Conservation (phyloP, 2,797 vertebrate species). For the Varecia variegata region DNA sequence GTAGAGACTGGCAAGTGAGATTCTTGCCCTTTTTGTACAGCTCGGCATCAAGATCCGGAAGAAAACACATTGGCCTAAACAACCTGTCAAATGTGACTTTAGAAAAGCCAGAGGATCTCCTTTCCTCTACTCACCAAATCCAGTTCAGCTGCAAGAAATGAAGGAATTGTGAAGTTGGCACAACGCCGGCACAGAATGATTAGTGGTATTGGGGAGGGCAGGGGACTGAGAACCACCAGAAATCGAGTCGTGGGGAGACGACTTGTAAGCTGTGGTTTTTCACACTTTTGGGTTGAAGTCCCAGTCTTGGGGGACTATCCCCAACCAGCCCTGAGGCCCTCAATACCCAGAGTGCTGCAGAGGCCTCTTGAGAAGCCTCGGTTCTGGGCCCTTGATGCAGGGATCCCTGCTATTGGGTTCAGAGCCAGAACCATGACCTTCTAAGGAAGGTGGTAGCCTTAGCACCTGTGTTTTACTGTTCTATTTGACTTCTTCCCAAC, state of each 20-base stretch:
- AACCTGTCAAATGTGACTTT: neutral
- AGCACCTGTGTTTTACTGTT: neutral
- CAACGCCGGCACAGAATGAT: neutral
- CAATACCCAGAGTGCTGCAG: neutral
- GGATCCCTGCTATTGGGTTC: neutral
- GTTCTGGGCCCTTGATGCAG: neutral
- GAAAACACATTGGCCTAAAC: neutral
- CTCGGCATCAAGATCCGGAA: neutral
- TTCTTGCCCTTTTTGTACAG: neutral
- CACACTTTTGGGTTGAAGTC: neutral
- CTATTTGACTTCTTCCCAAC: neutral
- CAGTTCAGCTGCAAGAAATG: neutral
- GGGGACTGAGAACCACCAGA: neutral
- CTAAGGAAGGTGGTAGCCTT: neutral
- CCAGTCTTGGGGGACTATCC: neutral
- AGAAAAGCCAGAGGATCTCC: neutral
- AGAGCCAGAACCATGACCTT: neutral
- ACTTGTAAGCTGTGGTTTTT: neutral
- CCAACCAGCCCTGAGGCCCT: neutral
- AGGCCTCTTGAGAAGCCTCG: neutral
- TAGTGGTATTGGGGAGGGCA: neutral
- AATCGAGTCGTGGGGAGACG: neutral
- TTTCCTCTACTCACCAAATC: neutral
- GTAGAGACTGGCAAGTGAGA: neutral
- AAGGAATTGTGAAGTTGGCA: neutral